Evolutionary conservation across 2,888 invertebrate genomes (phyloP).

Genomic region (Macrophya annulata): DNA sequence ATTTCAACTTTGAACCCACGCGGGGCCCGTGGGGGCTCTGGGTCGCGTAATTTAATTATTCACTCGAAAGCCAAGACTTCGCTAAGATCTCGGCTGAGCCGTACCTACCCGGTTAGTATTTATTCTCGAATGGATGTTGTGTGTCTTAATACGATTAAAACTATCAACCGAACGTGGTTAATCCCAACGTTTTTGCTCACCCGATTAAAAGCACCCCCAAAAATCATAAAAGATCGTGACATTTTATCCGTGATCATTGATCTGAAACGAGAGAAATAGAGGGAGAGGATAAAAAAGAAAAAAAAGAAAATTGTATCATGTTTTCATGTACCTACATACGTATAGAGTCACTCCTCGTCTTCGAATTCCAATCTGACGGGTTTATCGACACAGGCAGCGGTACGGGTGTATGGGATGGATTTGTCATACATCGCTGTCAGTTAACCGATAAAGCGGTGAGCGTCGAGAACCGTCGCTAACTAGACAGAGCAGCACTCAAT

Average conservation of each 20-base stretch:
- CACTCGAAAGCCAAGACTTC: slow-evolving; percentile 68
- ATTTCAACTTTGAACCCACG: slow-evolving; percentile 76
- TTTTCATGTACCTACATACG: not conserved
- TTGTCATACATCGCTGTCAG: slow-evolving; percentile 77
- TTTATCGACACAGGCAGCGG: slow-evolving; percentile 41
- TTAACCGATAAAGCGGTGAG: slow-evolving; percentile 78
- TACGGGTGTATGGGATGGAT: slow-evolving; percentile 70
- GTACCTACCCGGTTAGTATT: slow-evolving; percentile 31
- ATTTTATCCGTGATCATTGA: not conserved
- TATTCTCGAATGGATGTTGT: slow-evolving; percentile 31
- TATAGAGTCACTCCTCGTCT: slow-evolving; percentile 13
- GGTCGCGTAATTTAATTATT: slow-evolving; percentile 75
- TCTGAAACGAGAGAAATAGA: not conserved
- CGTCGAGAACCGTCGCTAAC: slow-evolving; percentile 74
- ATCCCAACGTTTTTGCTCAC: not conserved
- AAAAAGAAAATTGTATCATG: not conserved
- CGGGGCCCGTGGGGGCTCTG: slow-evolving; percentile 62
- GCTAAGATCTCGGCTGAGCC: slow-evolving; percentile 56
- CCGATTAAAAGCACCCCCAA: not conserved
- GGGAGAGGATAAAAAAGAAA: not conserved
- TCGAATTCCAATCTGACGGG: not conserved
- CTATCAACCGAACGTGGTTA: not conserved
- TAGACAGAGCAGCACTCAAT: slow-evolving; percentile 79
- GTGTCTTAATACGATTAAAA: slow-evolving; percentile 48
- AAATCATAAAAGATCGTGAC: not conserved